Conservation (phyloP, 2,797 vertebrate species). For the Phyllotis vaccarum region DNA sequence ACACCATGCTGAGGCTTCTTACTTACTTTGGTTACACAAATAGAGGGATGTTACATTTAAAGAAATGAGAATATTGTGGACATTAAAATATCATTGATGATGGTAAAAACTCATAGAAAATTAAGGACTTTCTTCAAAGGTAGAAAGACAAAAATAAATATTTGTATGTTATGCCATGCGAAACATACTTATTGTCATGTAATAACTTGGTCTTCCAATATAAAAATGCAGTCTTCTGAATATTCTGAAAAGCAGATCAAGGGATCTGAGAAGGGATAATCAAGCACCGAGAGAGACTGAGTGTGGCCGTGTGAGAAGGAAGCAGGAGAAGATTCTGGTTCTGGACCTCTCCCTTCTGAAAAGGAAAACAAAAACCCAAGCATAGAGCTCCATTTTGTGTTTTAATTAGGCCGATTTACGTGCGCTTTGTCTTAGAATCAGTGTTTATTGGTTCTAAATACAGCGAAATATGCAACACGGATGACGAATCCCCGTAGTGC, state of each 20-base stretch:
- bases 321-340: neutral
- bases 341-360: neutral
- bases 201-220: neutral
- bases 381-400: neutral
- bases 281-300: neutral
- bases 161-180: neutral
- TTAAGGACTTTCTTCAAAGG: constrained; percentile 31
- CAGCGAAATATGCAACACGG: neutral
- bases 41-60: neutral
- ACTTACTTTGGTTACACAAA: neutral
- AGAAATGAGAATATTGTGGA: neutral
- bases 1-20: neutral
- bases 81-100: neutral
- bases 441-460: neutral
- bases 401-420: neutral
- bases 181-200: constrained; percentile 8
- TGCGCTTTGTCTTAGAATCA: neutral
- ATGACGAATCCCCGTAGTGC: neutral
- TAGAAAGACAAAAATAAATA: neutral
- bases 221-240: neutral
- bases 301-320: neutral
- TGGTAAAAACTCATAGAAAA: constrained; percentile 1
- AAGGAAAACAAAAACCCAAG: neutral
- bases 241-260: constrained; percentile 6
- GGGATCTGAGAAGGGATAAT: neutral